phyloP scores from a whole-genome alignment of 2,888 invertebrate genomes.

The Sarcophaga caerulescens region DNA sequence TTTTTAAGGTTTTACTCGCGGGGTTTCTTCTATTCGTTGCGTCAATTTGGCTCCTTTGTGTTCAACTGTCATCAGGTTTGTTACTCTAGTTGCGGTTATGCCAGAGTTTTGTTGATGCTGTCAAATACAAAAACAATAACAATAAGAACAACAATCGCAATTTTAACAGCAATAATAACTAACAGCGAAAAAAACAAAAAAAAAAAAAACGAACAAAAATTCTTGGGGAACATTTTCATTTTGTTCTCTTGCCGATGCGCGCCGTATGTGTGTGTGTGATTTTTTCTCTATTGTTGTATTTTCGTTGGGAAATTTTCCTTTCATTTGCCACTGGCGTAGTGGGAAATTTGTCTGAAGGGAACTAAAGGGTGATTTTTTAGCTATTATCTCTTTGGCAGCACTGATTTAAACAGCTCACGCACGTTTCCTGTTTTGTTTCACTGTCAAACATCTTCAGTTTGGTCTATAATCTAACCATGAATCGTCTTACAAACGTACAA shows the following conservation, averaged over 20 bases:
- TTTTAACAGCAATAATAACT: conserved; percentile 41
- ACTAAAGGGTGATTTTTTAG: no score
- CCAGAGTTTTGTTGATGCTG: conserved; percentile 55
- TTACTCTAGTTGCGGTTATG: conserved; percentile 67
- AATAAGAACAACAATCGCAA: conserved; percentile 32
- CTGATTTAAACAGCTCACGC: no score
- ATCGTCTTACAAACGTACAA: no score
- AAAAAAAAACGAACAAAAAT: not conserved
- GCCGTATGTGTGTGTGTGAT: conserved; percentile 48
- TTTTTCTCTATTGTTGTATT: conserved; percentile 59
- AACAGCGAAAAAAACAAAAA: not conserved
- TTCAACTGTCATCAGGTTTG: conserved; percentile 67
- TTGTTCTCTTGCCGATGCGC: conserved; percentile 64
- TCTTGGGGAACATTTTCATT: conserved; percentile 17
- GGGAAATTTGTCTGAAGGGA: not conserved
- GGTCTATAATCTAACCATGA: no score
- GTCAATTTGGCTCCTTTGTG: conserved; percentile 66
- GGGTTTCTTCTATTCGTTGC: conserved; percentile 42
- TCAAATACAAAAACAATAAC: conserved; percentile 48
- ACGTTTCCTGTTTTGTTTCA: no score
- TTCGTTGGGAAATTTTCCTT: conserved; percentile 22
- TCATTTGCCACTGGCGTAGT: conserved; percentile 32
- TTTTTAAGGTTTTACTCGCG: conserved; percentile 31
- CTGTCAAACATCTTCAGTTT: no score
- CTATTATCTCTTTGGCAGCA: no score